A percentile compares a stretch with the other conserved stretches of the same genome.
Conservation (phyloP, 2,888 invertebrate species). For the Mythimna lalbum region DNA sequence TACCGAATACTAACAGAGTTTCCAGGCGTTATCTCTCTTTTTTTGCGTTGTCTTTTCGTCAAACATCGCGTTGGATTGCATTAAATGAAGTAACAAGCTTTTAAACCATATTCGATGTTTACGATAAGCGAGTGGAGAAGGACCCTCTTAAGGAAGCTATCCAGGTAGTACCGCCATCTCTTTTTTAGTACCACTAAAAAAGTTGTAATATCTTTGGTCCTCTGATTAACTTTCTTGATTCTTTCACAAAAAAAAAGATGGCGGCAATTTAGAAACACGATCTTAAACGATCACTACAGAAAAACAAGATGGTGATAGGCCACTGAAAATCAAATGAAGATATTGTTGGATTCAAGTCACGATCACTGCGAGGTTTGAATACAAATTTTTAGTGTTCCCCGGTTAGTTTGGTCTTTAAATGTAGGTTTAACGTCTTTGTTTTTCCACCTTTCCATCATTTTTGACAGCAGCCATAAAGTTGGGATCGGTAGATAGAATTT, state of each 20-base stretch:
- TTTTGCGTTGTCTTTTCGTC: no score
- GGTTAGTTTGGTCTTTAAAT: conserved; percentile 16
- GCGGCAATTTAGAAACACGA: conserved; percentile 33
- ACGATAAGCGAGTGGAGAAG: no score
- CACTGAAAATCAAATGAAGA: conserved; percentile 47
- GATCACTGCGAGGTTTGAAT: conserved; percentile 29
- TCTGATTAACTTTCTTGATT: no score
- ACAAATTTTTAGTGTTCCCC: conserved; percentile 31
- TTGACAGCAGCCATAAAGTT: background rate
- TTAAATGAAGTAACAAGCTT: no score
- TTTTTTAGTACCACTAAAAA: no score
- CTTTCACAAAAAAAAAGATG: conserved; percentile 1
- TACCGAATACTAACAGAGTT: no score
- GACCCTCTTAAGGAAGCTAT: no score
- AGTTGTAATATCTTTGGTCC: no score
- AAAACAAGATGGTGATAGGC: conserved; percentile 47
- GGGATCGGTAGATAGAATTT: background rate
- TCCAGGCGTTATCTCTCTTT: no score
- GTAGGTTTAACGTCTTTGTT: conserved; percentile 20
- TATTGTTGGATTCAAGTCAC: conserved; percentile 49
- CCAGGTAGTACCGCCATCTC: no score
- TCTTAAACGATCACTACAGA: conserved; percentile 25
- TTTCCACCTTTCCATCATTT: background rate
- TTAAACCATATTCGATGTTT: no score
- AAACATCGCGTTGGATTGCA: no score